A percentile compares a stretch with the other conserved stretches of the same genome.
These are phyloP conservation scores for Champsocephalus esox DNA, from an alignment of 2,797 vertebrate genomes.

Conservation along the genomic window DNA sequence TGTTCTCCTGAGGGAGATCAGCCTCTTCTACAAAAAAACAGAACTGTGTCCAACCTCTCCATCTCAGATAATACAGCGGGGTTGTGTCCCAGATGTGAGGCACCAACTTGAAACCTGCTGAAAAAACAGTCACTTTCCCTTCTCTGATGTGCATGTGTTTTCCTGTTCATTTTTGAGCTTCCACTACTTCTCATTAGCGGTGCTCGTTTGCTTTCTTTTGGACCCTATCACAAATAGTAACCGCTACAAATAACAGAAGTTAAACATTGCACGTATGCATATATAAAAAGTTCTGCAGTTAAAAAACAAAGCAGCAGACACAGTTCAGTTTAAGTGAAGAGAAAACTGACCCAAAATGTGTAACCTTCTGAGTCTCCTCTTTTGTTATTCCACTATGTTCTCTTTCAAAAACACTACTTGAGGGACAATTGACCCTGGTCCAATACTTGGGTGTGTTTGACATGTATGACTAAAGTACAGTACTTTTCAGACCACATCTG, in stretches of 20 bases:
- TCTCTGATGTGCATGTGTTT: constrained; percentile 44
- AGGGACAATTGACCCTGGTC: constrained; percentile 8
- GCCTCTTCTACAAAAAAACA: neutral
- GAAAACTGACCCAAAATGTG: neutral
- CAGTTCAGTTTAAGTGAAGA: neutral
- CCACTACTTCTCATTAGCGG: constrained; percentile 4
- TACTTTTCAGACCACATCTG: constrained; percentile 59
- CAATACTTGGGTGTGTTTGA: constrained; percentile 46
- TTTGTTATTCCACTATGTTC: constrained; percentile 23
- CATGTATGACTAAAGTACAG: constrained; percentile 25
- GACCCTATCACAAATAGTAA: constrained; percentile 21
- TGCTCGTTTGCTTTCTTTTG: constrained; percentile 9
- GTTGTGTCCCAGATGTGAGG: constrained; percentile 80
- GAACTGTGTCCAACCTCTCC: constrained; percentile 65
- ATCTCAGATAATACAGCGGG: constrained; percentile 66
- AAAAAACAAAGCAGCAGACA: neutral
- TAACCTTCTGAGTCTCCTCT: constrained; percentile 14
- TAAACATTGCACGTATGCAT: constrained; percentile 11
- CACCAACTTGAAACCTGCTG: constrained; percentile 60
- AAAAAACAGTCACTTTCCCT: constrained; percentile 68
- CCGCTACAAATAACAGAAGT: constrained; percentile 43
- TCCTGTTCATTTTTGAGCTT: constrained; percentile 41
- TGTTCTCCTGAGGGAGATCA: constrained; percentile 73
- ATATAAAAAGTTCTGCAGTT: constrained; percentile 9
- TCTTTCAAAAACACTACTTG: constrained; percentile 11